Evolutionary conservation across 2,113 vertebrate genomes (phyloP), one percentile per base, ranked within the genome.

Genomic region (Mormyrus lacerda): DNA sequence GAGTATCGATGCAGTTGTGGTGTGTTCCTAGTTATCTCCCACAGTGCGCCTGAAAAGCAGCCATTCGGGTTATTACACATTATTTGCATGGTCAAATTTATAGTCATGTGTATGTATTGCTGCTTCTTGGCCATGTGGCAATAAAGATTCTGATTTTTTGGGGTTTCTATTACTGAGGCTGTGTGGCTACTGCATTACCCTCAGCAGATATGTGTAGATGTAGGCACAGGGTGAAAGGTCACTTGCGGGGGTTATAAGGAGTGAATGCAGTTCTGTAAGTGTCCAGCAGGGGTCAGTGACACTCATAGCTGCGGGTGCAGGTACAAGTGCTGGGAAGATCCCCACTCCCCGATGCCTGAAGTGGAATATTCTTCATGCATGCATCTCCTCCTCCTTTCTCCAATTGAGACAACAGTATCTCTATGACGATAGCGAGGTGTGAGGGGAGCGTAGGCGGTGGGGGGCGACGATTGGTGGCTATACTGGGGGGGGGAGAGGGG

Each of bases 321-420:
- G 19, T 89, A n/a, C 58, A 88, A 83, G 58, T 61, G 48, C 82
- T 87, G 86, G 44, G 61, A 83, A 91, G 90, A 35, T 8, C 87
- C 85, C 90, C 88, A 50, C 1, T 87, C 87, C 86, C 47, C 87
- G 89, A 86, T 87, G 48, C 85, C 88, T 91, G 79, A 85, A 79
- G 79, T 87, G 86, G 88, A 88, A 88, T 91, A 85, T 89, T 89
- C 35, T 50, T 90, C 85, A 89, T 90, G 88, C 93, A 90, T 89
- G 85, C 88, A 24, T 53, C 73, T 91, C 88, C 91, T 85, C 91
- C 91, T 89, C 91, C 92, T 84, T 84, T 83, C 44, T 5, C 89
- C 91, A 90, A 91, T 83, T 91, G 92, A 91, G 83, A 89, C 51
- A 83, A 76, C 90, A 90, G 85, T 53, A 88, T 83, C 89, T 50